phyloP scores from a whole-genome alignment of 2,797 vertebrate genomes.

The Sphenodon punctatus region DNA sequence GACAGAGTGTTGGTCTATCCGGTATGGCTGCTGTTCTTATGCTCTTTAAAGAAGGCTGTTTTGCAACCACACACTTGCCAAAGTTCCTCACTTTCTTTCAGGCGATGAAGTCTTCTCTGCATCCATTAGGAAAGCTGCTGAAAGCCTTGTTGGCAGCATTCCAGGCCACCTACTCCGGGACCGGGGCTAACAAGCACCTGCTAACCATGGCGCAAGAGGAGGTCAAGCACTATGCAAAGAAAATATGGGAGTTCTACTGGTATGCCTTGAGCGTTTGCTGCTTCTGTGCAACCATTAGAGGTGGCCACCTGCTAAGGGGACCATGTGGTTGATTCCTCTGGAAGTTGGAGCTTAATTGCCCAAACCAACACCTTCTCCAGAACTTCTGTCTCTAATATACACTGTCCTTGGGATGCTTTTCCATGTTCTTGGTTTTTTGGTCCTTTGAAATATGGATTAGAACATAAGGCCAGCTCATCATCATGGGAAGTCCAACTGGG shows the following conservation, averaged over 20 bases:
- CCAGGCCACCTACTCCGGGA: conserved; percentile 74
- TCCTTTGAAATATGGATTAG: too few species aligned
- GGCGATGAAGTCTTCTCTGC: conserved; percentile 69
- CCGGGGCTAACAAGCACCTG: conserved; percentile 77
- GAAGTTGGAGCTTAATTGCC: too few species aligned
- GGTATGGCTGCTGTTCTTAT: too few species aligned
- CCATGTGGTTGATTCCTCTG: too few species aligned
- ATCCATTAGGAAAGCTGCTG: conserved; percentile 77
- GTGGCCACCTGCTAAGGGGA: too few species aligned
- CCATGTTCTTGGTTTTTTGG: too few species aligned
- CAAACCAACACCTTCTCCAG: too few species aligned
- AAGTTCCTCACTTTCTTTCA: neutral
- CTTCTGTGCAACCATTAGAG: neutral
- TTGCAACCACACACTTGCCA: too few species aligned
- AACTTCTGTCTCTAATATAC: too few species aligned
- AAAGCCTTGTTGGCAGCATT: conserved; percentile 66
- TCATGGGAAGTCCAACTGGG: too few species aligned
- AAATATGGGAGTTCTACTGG: conserved; percentile 77
- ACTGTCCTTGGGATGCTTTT: too few species aligned
- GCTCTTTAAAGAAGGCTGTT: neutral
- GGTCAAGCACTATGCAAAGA: conserved; percentile 71
- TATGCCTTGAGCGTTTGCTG: neutral
- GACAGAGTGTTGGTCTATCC: neutral
- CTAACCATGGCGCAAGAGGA: conserved; percentile 80
- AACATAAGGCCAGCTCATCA: too few species aligned